These are phyloP conservation scores for Erpornis zantholeuca DNA, from an alignment of 2,113 vertebrate genomes.

Conservation along the genomic window DNA sequence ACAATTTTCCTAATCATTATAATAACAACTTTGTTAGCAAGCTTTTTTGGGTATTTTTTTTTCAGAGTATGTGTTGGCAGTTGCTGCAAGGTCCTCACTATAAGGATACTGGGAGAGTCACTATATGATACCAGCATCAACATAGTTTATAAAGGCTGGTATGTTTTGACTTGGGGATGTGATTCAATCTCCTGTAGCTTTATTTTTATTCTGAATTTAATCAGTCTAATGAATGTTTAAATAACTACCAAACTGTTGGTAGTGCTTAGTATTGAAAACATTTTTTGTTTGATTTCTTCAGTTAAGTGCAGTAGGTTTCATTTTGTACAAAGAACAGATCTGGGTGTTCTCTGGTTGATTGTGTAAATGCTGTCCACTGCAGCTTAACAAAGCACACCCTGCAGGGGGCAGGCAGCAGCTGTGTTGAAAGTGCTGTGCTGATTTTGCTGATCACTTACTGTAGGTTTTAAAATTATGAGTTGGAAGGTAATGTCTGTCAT, in stretches of 20 bases:
- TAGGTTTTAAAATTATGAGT: background rate
- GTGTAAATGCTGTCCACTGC: background rate
- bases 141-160: background rate
- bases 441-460: background rate
- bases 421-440: background rate
- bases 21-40: background rate
- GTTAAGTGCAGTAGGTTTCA: background rate
- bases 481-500: background rate
- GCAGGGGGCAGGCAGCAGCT: conserved; percentile 25
- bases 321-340: background rate
- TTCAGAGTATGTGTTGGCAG: background rate
- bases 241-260: background rate
- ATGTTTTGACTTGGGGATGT: background rate
- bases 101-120: background rate
- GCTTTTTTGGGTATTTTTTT: background rate
- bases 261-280: background rate
- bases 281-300: background rate
- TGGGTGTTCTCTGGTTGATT: background rate
- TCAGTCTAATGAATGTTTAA: background rate
- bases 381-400: background rate
- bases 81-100: background rate
- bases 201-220: background rate
- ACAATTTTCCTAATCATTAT: background rate
- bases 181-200: background rate
- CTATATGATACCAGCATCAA: background rate